These are phyloP conservation scores for Pseudopipra pipra DNA, from an alignment of 2,113 vertebrate genomes.

Conservation along the genomic window DNA sequence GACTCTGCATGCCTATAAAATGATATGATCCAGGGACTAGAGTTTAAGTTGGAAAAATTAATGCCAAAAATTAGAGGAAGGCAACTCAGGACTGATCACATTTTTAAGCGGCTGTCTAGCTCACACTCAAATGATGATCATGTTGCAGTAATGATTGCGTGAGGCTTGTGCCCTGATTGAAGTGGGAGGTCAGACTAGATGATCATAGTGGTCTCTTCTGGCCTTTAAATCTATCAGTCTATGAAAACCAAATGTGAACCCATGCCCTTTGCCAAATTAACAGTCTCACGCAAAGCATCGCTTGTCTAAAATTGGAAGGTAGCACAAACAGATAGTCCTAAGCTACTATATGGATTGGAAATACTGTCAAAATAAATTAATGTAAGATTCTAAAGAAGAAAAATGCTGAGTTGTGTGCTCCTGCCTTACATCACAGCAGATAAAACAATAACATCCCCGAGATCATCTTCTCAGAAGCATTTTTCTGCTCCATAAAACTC, in stretches of 20 bases:
- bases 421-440: neutral
- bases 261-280: slow-evolving; percentile 56
- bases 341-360: slow-evolving; percentile 11
- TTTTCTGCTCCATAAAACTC: neutral
- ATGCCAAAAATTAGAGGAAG: slow-evolving; percentile 1
- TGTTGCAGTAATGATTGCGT: neutral
- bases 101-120: neutral
- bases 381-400: neutral
- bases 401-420: neutral
- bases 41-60: slow-evolving; percentile 1
- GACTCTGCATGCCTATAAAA: slow-evolving; percentile 22
- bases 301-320: slow-evolving; percentile 36
- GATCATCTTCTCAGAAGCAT: neutral
- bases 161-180: slow-evolving; percentile 23
- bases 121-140: neutral
- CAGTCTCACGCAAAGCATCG: slow-evolving; percentile 24
- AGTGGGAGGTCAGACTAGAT: slow-evolving; percentile 37
- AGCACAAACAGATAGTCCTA: slow-evolving; percentile 31
- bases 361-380: slow-evolving; percentile 46
- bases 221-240: slow-evolving; percentile 54
- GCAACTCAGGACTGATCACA: neutral
- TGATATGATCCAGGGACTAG: neutral
- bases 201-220: slow-evolving; percentile 46
- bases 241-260: slow-evolving; percentile 67
- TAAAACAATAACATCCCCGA: neutral